Base-by-base conservation (phyloP, 2,888 invertebrate species). In the Nysson spinosus region DNA sequence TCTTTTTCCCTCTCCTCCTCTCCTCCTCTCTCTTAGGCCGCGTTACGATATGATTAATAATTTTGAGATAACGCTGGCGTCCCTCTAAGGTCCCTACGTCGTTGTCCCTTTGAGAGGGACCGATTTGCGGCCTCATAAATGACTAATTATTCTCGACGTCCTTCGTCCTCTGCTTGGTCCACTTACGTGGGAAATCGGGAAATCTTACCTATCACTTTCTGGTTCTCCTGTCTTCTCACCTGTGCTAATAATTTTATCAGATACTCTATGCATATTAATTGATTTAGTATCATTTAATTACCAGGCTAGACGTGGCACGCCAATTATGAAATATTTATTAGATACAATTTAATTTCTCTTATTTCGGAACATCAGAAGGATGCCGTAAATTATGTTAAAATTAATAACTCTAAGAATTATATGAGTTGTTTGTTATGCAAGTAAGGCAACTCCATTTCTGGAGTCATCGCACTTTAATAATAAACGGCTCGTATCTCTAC, bases 21-120 rank as follows among this genome's bases (percentile, higher is more conserved):
- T 54, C 63, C 40, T 39, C 37, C 50, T 54, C 54, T 43, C 17
- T 40, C 57, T 44, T 62, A 62, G 72, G 65, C 62, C 71, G 70
- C 78, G 75, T 80, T 77, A 70, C 75, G 75, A 82, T 82, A 80
- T 85, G 85, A 85, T 85, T 85, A 85, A 85, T 85, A 85, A 85
- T 85, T 85, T 83, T 65, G 81, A 85, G 85, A 85, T 85, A 85
- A 85, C 83, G 78, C 76, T 73, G 56, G 62, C 75, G 70, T 69
- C 74, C 76, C 76, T 76, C 56, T 72, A 66, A 68, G 71, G 74
- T 74, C 77, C 66, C 75, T 62, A 64, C 64, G 61, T 34, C 64
- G 58, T 56, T 46, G 73, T 77, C 79, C 81, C 78, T 75, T 56
- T 62, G 72, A 68, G 68, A 71, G 65, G 67, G 81, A 75, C 80